Evolutionary conservation across 2,113 vertebrate genomes (phyloP).

Genomic region (Embiotoca jacksoni): DNA sequence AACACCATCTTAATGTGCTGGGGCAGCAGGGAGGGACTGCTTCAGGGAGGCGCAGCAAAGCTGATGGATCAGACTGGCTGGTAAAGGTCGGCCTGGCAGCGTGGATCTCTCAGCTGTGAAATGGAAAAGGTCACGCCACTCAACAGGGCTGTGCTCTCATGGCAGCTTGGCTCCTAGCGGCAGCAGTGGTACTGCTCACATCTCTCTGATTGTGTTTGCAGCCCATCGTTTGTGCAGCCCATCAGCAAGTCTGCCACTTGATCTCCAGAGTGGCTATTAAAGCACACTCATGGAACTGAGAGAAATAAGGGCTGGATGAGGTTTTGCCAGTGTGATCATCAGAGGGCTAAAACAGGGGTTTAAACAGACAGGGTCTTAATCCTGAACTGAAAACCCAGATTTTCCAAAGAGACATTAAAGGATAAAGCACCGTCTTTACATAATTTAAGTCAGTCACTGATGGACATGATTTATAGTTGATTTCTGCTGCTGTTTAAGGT

Average conservation of each 20-base stretch:
- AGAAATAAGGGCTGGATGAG: constrained; percentile 5
- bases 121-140: constrained; percentile 89
- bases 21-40: constrained; percentile 61
- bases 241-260: constrained; percentile 75
- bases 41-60: constrained; percentile 68
- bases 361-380: constrained; percentile 18
- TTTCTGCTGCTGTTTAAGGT: background rate
- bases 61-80: constrained; percentile 82
- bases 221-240: constrained; percentile 58
- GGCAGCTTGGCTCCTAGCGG: constrained; percentile 69
- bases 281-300: constrained; percentile 26
- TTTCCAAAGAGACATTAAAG: constrained; percentile 21
- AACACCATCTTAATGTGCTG: constrained; percentile 75
- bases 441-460: background rate
- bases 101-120: constrained; percentile 84
- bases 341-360: constrained; percentile 12
- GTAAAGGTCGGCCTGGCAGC: constrained; percentile 87
- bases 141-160: constrained; percentile 68
- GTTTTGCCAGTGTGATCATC: constrained; percentile 17
- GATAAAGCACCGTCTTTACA: background rate
- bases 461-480: background rate
- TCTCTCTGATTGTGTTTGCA: constrained; percentile 70
- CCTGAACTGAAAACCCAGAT: constrained; percentile 5
- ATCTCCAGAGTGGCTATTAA: constrained; percentile 55
- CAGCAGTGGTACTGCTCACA: constrained; percentile 54